phyloP scores from a whole-genome alignment of 2,888 invertebrate genomes.

The Amphipyra berbera region DNA sequence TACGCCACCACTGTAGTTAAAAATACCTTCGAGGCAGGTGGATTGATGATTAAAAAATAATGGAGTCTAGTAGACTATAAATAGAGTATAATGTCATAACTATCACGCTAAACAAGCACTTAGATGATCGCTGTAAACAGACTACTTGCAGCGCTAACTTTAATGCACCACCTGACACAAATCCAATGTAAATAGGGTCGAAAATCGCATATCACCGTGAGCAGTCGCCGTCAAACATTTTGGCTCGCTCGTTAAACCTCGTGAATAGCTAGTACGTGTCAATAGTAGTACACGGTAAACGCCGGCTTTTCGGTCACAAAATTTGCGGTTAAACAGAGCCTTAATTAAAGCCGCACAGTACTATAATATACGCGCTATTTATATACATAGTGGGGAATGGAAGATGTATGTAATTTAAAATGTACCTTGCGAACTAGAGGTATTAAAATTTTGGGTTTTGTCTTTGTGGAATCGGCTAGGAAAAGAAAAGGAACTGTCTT shows the following conservation, averaged over 20 bases:
- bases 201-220: constrained; percentile 8
- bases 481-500: too few relatives aligned
- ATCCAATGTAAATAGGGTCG: constrained; percentile 34
- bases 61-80: too few relatives aligned
- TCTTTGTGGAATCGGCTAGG: too few relatives aligned
- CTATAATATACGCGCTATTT: constrained; percentile 38
- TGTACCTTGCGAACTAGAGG: constrained; percentile 5
- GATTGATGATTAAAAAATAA: too few relatives aligned
- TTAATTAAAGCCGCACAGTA: constrained; percentile 70
- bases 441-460: too few relatives aligned
- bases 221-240: constrained; percentile 33
- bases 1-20: too few relatives aligned
- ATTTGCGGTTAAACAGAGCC: constrained; percentile 72
- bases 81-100: constrained; percentile 1
- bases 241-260: constrained; percentile 45
- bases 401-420: constrained; percentile 19
- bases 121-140: background rate
- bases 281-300: constrained; percentile 52
- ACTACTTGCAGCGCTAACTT: background rate
- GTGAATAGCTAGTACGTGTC: constrained; percentile 50
- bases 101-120: constrained; percentile 6
- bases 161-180: background rate
- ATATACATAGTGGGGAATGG: constrained; percentile 39
- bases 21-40: too few relatives aligned
- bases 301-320: constrained; percentile 69